Conservation (phyloP, 2,113 vertebrate genomes). For the Eulemur rufifrons region DNA sequence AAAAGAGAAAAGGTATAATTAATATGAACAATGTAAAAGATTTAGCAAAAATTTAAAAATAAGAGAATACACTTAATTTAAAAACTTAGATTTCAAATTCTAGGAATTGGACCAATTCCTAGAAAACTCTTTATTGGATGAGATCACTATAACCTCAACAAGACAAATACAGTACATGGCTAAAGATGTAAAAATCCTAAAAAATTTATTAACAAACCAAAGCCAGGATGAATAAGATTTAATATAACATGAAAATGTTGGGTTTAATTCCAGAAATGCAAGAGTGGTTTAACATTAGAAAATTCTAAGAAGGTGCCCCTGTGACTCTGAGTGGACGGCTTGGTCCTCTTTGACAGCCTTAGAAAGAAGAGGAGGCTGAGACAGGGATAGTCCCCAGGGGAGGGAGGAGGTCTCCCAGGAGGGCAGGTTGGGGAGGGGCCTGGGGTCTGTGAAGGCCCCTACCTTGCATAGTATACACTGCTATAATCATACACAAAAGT, state of each 20-base stretch:
- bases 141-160: background rate
- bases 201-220: conserved; percentile 18
- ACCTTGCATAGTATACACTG: background rate
- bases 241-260: background rate
- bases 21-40: conserved; percentile 19
- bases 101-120: background rate
- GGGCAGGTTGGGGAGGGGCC: background rate
- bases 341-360: background rate
- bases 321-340: background rate
- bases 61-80: conserved; percentile 3
- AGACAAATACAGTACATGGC: background rate
- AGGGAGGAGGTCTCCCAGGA: background rate
- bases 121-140: background rate
- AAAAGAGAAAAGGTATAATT: background rate
- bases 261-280: background rate
- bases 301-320: background rate
- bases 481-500: background rate
- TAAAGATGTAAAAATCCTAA: conserved; percentile 11
- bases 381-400: background rate
- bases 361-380: background rate
- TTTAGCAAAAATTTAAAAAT: background rate
- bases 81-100: background rate
- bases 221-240: background rate
- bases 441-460: background rate
- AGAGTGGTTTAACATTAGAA: background rate